Conservation (phyloP, 2,888 invertebrate genomes). For the Troglohyphantes excavatus region DNA sequence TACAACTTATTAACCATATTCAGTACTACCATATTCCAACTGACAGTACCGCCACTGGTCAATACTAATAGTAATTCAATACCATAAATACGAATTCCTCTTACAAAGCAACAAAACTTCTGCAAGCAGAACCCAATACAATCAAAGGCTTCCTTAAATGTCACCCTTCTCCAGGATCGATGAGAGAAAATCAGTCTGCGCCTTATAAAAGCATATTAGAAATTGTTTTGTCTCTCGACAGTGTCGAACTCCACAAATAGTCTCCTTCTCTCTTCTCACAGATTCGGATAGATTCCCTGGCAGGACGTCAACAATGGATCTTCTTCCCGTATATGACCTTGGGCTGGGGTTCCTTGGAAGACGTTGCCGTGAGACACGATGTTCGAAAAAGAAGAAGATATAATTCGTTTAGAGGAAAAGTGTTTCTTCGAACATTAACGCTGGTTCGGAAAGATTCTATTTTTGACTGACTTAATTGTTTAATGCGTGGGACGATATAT, state of each 20-base stretch:
- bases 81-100: not conserved
- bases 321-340: not conserved
- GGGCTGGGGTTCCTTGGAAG: not conserved
- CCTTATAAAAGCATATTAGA: constrained; percentile 25
- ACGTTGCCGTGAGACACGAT: not conserved
- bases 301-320: not conserved
- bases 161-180: not conserved
- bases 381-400: not conserved
- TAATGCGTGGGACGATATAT: too few relatives aligned
- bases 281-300: not conserved
- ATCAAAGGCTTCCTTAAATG: not conserved
- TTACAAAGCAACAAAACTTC: not conserved
- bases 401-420: not conserved
- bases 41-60: too few relatives aligned
- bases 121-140: not conserved
- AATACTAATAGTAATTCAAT: too few relatives aligned
- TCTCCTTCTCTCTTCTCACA: too few relatives aligned
- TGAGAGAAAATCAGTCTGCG: not conserved
- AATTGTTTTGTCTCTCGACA: constrained; percentile 53
- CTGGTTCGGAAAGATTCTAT: too few relatives aligned
- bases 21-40: too few relatives aligned
- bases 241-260: constrained; percentile 55
- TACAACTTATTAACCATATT: too few relatives aligned
- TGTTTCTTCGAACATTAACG: not conserved
- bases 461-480: too few relatives aligned